These are phyloP conservation scores for Bergia sp. DNA, from an alignment of 92 coral and sea anemone genomes.

Conservation along the genomic window DNA sequence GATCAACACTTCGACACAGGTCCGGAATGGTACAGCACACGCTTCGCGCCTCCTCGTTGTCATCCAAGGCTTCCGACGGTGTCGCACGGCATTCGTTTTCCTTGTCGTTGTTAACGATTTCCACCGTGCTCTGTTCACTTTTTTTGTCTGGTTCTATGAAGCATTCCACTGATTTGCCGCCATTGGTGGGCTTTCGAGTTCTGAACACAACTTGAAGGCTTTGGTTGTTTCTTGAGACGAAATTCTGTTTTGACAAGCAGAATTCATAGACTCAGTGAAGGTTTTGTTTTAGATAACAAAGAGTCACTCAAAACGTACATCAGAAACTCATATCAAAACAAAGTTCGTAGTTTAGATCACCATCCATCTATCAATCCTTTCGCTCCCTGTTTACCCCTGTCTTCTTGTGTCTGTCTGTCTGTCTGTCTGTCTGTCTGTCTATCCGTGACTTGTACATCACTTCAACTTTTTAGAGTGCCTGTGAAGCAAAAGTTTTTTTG, in stretches of 20 bases:
- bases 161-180: slow-evolving; percentile 23
- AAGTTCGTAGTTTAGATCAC: too few species aligned
- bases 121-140: slow-evolving; percentile 7
- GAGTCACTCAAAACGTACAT: too few species aligned
- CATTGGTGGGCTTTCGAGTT: slow-evolving; percentile 26
- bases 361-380: neutral
- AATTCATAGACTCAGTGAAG: neutral
- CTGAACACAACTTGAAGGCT: slow-evolving; percentile 39
- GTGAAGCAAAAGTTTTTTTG: too few species aligned
- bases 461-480: too few species aligned
- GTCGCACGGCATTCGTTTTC: slow-evolving; percentile 4
- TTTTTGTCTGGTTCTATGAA: slow-evolving; percentile 20
- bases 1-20: slow-evolving; percentile 26
- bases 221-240: slow-evolving; percentile 3
- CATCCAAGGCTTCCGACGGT: neutral
- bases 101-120: neutral
- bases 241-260: neutral
- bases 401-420: neutral
- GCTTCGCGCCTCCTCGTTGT: neutral
- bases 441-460: too few species aligned
- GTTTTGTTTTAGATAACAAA: too few species aligned
- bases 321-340: too few species aligned
- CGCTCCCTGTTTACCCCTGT: neutral
- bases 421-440: neutral
- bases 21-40: slow-evolving; percentile 2